Evolutionary conservation across 1,140 invertebrate genomes (phyloP).

Genomic region (Magallana gigas): DNA sequence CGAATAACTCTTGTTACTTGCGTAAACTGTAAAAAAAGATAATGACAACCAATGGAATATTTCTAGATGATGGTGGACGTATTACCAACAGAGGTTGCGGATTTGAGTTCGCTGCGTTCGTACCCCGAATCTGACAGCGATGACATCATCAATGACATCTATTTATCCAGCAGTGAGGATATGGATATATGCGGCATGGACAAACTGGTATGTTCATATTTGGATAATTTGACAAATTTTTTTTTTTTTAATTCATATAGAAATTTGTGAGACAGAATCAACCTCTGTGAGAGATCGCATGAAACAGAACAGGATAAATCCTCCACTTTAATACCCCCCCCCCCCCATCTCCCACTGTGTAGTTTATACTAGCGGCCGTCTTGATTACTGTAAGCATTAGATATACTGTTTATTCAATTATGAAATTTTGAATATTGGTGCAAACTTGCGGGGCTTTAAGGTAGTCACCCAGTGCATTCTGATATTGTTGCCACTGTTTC

Average conservation of each 20-base stretch:
- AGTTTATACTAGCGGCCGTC: not conserved
- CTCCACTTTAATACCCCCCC: too few relatives aligned
- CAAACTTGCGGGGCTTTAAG: too few relatives aligned
- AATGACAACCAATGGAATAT: conserved; percentile 28
- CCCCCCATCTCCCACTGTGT: not conserved
- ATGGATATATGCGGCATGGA: conserved; percentile 43
- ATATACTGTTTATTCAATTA: too few relatives aligned
- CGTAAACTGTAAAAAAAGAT: not conserved
- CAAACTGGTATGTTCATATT: conserved; percentile 37
- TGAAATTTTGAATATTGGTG: too few relatives aligned
- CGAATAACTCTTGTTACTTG: too few relatives aligned
- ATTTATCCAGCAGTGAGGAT: conserved; percentile 36
- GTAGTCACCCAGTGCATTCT: too few relatives aligned
- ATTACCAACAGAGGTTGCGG: conserved; percentile 60
- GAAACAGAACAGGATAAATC: too few relatives aligned
- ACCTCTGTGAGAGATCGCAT: too few relatives aligned
- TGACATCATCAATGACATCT: conserved; percentile 34
- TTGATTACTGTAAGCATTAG: too few relatives aligned
- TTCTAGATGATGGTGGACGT: conserved; percentile 68
- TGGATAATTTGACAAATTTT: not conserved
- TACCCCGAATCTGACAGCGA: conserved; percentile 51
- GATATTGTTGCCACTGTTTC: too few relatives aligned
- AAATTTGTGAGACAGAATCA: not conserved
- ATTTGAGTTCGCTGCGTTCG: conserved; percentile 40
- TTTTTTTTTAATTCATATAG: not conserved